These are phyloP conservation scores for Leptinotarsa tumamoca DNA, from an alignment of 2,888 invertebrate species.

Conservation along the genomic window DNA sequence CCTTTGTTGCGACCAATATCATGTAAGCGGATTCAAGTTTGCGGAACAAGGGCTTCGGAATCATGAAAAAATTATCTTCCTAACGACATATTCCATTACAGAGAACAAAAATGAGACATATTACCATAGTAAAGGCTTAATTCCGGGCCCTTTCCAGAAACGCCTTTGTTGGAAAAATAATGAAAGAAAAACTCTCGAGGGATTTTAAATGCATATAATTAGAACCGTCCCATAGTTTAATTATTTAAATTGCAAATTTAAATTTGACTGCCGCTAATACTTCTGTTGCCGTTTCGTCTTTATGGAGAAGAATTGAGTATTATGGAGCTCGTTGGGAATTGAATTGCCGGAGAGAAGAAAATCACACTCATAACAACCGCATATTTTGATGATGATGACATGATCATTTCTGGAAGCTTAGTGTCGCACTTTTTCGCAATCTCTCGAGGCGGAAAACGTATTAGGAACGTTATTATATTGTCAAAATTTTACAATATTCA, in stretches of 20 bases:
- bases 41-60: neutral
- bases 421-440: neutral
- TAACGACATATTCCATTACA: slow-evolving; percentile 15
- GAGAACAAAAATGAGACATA: slow-evolving; percentile 14
- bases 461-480: neutral
- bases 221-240: slow-evolving; percentile 49
- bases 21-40: neutral
- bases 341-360: slow-evolving; percentile 19
- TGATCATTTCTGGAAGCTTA: slow-evolving; percentile 14
- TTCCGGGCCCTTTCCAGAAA: slow-evolving; percentile 26
- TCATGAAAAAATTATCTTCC: slow-evolving; percentile 6
- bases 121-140: slow-evolving; percentile 31
- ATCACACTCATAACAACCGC: slow-evolving; percentile 22
- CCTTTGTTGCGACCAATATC: neutral
- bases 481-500: neutral
- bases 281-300: slow-evolving; percentile 32
- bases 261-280: slow-evolving; percentile 48
- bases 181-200: slow-evolving; percentile 51
- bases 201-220: slow-evolving; percentile 52
- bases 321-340: slow-evolving; percentile 11
- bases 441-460: neutral
- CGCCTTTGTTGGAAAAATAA: slow-evolving; percentile 43
- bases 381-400: slow-evolving; percentile 19
- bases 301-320: slow-evolving; percentile 26
- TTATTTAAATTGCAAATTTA: slow-evolving; percentile 52